These are phyloP conservation scores for Chunga burmeisteri DNA, from an alignment of 2,113 vertebrate genomes.

Conservation along the genomic window DNA sequence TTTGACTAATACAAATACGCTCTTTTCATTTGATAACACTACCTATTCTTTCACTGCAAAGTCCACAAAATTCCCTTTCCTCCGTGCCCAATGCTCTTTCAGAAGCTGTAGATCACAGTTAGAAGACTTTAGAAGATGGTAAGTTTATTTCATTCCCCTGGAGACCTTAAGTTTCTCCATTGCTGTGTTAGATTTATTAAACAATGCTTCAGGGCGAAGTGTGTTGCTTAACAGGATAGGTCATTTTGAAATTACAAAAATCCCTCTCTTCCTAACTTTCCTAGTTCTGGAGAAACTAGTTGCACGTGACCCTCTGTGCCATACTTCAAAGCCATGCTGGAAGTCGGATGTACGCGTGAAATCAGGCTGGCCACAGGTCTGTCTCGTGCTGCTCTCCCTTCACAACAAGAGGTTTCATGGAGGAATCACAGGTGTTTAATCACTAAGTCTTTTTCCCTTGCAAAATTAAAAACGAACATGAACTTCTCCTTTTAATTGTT, in stretches of 20 bases:
- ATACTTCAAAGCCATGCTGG: not conserved
- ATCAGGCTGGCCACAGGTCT: not conserved
- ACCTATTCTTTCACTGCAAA: not conserved
- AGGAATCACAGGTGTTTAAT: not conserved
- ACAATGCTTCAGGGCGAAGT: not conserved
- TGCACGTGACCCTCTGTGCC: not conserved
- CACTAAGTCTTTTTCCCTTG: not conserved
- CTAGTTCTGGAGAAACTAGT: not conserved
- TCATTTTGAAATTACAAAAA: not conserved
- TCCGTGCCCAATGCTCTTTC: not conserved
- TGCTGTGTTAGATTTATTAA: not conserved
- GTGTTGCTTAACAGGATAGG: not conserved
- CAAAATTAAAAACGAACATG: not conserved
- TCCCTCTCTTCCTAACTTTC: not conserved
- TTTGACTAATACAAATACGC: not conserved
- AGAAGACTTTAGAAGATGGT: not conserved
- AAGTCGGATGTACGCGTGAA: fast-evolving
- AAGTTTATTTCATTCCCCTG: not conserved
- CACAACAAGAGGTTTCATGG: fast-evolving
- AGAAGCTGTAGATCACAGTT: not conserved
- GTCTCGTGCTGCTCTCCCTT: not conserved
- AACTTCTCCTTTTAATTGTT: not conserved
- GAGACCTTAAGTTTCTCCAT: not conserved
- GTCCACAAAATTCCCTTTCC: not conserved
- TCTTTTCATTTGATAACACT: not conserved